Percentiles rank a stretch among this genome's conserved stretches.
phyloP scores from a whole-genome alignment of 2,113 vertebrate species.

The Callipepla californica region DNA sequence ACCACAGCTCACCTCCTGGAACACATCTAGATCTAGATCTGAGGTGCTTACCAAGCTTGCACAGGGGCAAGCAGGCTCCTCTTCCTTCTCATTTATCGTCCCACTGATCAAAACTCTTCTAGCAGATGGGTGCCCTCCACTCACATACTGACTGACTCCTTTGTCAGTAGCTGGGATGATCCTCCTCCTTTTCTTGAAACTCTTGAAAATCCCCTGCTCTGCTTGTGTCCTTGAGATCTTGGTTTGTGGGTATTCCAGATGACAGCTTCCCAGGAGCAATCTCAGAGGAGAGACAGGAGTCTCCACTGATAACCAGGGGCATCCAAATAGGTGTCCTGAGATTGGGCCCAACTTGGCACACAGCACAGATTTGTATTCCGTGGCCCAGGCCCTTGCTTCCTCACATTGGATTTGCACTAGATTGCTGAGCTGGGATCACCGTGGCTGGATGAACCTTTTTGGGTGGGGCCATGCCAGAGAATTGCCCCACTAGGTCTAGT shows the following conservation, averaged over 20 bases:
- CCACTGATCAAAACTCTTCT: background rate
- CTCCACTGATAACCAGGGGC: background rate
- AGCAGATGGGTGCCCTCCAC: background rate
- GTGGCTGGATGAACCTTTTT: background rate
- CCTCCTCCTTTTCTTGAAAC: background rate
- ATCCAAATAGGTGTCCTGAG: background rate
- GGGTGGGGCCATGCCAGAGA: background rate
- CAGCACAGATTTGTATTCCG: rapidly evolving
- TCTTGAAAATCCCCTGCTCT: background rate
- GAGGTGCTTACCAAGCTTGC: background rate
- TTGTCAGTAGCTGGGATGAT: background rate
- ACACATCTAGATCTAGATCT: background rate
- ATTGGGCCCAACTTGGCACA: background rate
- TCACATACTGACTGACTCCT: background rate
- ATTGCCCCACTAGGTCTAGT: background rate
- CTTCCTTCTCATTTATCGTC: background rate
- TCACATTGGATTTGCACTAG: background rate
- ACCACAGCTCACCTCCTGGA: background rate
- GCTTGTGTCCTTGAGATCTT: background rate
- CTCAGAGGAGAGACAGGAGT: background rate
- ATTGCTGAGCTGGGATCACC: background rate
- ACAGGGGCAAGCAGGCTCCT: background rate
- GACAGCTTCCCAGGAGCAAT: background rate
- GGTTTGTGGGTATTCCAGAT: background rate
- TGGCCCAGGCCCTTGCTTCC: background rate